These are phyloP conservation scores for Eupithecia dodoneata DNA, from an alignment of 2,888 invertebrate genomes.

Conservation along the genomic window DNA sequence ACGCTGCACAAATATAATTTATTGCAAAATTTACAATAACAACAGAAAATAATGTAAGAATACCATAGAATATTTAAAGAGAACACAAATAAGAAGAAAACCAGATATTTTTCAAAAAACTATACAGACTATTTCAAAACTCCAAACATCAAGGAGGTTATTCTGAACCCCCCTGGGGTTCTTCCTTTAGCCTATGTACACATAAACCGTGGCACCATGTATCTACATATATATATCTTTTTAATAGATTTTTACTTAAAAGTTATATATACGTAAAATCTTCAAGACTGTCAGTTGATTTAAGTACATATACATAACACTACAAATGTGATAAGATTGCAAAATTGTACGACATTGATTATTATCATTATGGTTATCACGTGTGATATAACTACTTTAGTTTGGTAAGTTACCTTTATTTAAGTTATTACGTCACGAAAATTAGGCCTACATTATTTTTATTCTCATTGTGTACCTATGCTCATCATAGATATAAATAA, in stretches of 20 bases:
- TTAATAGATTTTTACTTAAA: not conserved
- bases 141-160: too few species aligned
- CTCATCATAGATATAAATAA: too few species aligned
- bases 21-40: too few species aligned
- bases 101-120: too few species aligned
- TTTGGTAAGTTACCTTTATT: not conserved
- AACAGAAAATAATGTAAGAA: too few species aligned
- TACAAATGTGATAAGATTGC: constrained; percentile 60
- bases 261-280: not conserved
- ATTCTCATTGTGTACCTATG: not conserved
- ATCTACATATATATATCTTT: not conserved
- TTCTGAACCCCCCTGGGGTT: not conserved
- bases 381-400: constrained; percentile 49
- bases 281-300: not conserved
- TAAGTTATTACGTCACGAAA: not conserved
- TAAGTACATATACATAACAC: constrained; percentile 5
- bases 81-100: too few species aligned
- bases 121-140: too few species aligned
- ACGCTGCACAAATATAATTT: too few species aligned
- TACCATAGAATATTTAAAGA: too few species aligned
- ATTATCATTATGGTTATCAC: constrained; percentile 42
- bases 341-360: constrained; percentile 70
- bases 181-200: not conserved
- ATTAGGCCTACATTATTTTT: not conserved
- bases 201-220: not conserved